These are phyloP conservation scores for Marisa cornuarietis DNA, from an alignment of 1,140 invertebrate genomes.

Conservation along the genomic window DNA sequence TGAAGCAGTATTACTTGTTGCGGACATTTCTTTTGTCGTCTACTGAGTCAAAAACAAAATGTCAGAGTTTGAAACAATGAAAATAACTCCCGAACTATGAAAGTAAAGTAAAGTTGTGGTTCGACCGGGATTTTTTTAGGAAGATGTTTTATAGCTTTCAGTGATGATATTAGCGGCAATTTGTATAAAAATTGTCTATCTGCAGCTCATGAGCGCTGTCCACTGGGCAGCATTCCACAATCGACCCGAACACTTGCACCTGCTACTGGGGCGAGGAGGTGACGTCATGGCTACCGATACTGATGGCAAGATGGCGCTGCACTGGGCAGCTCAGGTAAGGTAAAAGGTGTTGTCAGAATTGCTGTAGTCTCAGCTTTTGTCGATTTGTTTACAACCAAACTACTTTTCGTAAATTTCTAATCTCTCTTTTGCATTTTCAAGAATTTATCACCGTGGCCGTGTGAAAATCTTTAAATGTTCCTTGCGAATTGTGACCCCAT, in stretches of 20 bases:
- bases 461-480: no score
- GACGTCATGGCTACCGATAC: slow-evolving; percentile 44
- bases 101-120: no score
- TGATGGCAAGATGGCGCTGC: slow-evolving; percentile 58
- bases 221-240: slow-evolving; percentile 62
- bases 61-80: no score
- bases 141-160: no score
- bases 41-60: no score
- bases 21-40: no score
- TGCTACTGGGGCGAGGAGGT: slow-evolving; percentile 49
- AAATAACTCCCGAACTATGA: no score
- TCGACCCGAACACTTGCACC: slow-evolving; percentile 48
- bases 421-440: neutral
- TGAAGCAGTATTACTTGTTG: no score
- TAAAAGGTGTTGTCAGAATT: neutral
- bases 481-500: no score
- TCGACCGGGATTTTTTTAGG: no score
- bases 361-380: neutral
- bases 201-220: slow-evolving; percentile 59
- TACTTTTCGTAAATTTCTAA: neutral
- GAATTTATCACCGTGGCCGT: no score
- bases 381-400: neutral
- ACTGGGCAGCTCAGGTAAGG: slow-evolving; percentile 60
- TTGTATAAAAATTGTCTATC: neutral
- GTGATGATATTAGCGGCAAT: no score